phyloP scores from a whole-genome alignment of 2,888 invertebrate species.

The Scrobipalpa costella region DNA sequence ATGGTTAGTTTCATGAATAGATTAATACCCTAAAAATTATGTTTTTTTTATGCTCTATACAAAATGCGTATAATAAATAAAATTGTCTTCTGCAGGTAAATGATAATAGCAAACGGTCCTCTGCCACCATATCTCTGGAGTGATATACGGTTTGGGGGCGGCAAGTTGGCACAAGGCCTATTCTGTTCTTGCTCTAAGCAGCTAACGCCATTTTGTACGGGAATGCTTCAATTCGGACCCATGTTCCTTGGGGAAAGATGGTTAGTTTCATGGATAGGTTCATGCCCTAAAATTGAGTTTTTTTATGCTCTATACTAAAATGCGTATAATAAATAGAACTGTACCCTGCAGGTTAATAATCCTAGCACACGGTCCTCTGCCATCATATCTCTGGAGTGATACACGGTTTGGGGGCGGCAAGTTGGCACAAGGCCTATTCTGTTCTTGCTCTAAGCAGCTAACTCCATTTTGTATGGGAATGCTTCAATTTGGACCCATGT shows the following conservation, averaged over 20 bases:
- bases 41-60: too few relatives aligned
- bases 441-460: not conserved
- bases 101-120: not conserved
- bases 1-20: too few relatives aligned
- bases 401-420: not conserved
- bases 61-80: not conserved
- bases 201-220: too few relatives aligned
- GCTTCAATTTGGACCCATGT: not conserved
- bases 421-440: constrained; percentile 11
- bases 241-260: too few relatives aligned
- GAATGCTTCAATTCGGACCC: too few relatives aligned
- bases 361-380: not conserved
- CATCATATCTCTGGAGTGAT: constrained; percentile 7
- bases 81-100: not conserved
- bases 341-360: constrained; percentile 1
- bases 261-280: too few relatives aligned
- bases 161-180: constrained; percentile 3
- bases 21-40: too few relatives aligned
- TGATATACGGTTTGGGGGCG: constrained; percentile 8
- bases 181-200: constrained; percentile 4
- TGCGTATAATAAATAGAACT: not conserved
- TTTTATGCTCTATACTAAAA: too few relatives aligned
- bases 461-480: too few relatives aligned
- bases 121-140: not conserved
- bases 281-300: too few relatives aligned